Evolutionary conservation across 2,113 vertebrate species (phyloP).

Genomic region (Parus major): DNA sequence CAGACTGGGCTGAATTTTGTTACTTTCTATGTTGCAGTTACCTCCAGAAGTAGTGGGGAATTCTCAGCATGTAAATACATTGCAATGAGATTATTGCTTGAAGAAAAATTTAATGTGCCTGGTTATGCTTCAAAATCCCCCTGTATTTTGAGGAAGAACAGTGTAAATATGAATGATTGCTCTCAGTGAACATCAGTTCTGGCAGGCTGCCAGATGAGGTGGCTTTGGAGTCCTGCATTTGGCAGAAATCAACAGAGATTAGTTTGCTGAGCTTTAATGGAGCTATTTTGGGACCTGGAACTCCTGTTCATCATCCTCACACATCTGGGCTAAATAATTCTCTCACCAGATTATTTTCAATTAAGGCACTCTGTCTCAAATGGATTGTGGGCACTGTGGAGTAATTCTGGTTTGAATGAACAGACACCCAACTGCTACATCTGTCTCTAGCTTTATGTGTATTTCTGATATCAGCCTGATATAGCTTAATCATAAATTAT

Average conservation of each 20-base stretch:
- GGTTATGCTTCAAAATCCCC: neutral
- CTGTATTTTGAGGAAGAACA: neutral
- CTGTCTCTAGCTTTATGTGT: neutral
- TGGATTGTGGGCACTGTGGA: neutral
- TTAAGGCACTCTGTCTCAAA: neutral
- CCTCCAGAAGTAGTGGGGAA: neutral
- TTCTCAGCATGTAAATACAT: neutral
- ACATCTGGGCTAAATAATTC: neutral
- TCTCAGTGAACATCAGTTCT: neutral
- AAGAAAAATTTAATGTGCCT: neutral
- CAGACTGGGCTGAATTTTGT: neutral
- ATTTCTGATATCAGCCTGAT: neutral
- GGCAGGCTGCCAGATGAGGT: neutral
- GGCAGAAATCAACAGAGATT: neutral
- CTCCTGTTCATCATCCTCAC: neutral
- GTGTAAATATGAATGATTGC: neutral
- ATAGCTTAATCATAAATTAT: neutral
- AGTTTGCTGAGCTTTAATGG: neutral
- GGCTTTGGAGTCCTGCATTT: neutral
- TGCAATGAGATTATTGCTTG: neutral
- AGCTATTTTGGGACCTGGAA: slow-evolving; percentile 9
- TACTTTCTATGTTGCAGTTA: neutral
- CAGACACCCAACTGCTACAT: neutral
- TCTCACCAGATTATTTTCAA: slow-evolving; percentile 17
- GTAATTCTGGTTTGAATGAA: slow-evolving; percentile 18